phyloP scores from a whole-genome alignment of 2,113 vertebrate genomes.

The Bungarus multicinctus region DNA sequence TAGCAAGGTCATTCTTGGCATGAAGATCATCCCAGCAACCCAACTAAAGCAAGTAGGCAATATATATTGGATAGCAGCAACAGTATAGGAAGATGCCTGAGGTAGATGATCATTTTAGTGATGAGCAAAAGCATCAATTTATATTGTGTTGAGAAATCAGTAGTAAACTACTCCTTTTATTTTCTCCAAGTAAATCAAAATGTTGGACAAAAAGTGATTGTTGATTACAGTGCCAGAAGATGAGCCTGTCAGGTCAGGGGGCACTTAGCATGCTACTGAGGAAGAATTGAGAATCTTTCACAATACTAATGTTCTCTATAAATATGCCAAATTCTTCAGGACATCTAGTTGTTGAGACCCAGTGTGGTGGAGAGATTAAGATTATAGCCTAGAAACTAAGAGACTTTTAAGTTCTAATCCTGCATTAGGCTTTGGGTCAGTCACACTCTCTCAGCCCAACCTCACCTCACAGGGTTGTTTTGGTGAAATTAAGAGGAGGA shows the following conservation, averaged over 20 bases:
- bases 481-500: not conserved
- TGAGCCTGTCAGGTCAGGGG: not conserved
- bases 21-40: not conserved
- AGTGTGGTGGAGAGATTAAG: not conserved
- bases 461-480: not conserved
- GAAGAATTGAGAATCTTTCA: not conserved
- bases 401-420: not conserved
- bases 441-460: not conserved
- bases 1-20: not conserved
- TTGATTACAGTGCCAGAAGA: not conserved
- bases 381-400: not conserved
- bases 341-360: not conserved
- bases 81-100: not conserved
- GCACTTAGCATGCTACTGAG: not conserved
- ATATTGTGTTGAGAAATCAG: not conserved
- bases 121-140: not conserved
- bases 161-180: not conserved
- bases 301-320: not conserved
- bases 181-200: not conserved
- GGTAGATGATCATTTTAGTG: not conserved
- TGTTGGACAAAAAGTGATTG: not conserved
- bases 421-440: not conserved
- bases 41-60: not conserved
- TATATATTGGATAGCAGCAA: not conserved
- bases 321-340: not conserved